A percentile compares a stretch with the other conserved stretches of the same genome.
Conservation (phyloP, 2,888 invertebrate genomes). For the Epinotia bilunana region DNA sequence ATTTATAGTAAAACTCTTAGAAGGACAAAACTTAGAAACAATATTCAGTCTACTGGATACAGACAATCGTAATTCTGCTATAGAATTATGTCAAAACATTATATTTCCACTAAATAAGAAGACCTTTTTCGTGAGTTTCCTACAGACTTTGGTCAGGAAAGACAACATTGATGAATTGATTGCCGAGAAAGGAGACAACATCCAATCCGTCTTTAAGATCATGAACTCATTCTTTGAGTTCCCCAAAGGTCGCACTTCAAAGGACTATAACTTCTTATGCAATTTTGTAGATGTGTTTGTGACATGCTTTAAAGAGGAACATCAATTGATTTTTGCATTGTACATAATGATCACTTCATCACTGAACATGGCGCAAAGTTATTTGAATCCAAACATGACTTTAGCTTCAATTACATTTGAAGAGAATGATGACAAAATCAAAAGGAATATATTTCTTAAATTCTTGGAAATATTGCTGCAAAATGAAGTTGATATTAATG, state of each 20-base stretch:
- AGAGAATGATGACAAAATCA: constrained; percentile 67
- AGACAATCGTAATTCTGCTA: constrained; percentile 57
- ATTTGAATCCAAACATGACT: constrained; percentile 67
- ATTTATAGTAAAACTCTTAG: constrained; percentile 68
- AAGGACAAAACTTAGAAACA: constrained; percentile 70
- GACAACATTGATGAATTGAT: constrained; percentile 71
- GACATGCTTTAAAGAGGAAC: constrained; percentile 68
- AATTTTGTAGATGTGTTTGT: constrained; percentile 74
- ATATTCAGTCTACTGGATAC: constrained; percentile 69
- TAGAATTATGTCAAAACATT: constrained; percentile 66
- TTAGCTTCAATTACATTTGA: constrained; percentile 63
- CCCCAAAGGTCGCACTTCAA: constrained; percentile 62
- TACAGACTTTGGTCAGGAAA: constrained; percentile 72
- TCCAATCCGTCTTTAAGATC: constrained; percentile 76
- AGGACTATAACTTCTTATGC: constrained; percentile 62
- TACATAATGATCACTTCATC: constrained; percentile 70
- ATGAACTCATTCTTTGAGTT: constrained; percentile 73
- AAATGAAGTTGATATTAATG: constrained; percentile 74
- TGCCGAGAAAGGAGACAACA: constrained; percentile 75
- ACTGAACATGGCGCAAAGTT: constrained; percentile 70
- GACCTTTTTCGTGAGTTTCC: constrained; percentile 66
- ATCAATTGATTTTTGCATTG: constrained; percentile 74
- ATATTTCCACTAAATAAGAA: constrained; percentile 72
- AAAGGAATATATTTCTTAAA: constrained; percentile 68
- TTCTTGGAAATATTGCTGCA: constrained; percentile 67